These are phyloP conservation scores for Anastatus disparis DNA, from an alignment of 1,140 invertebrate genomes.

Conservation along the genomic window DNA sequence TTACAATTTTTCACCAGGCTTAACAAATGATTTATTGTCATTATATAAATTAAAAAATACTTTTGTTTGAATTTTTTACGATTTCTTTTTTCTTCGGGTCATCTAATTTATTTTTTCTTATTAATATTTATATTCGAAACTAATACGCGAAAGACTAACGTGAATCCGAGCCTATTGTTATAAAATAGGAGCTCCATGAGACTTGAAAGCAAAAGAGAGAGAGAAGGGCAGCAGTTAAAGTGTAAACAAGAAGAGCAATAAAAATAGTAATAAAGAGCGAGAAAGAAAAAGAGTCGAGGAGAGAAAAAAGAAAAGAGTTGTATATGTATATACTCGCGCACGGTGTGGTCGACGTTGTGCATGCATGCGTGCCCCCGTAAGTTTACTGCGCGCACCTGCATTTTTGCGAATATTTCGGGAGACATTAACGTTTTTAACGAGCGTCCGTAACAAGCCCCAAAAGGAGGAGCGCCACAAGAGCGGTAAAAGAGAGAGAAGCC, in stretches of 20 bases:
- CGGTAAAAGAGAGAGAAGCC: slow-evolving; percentile 26
- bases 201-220: no score
- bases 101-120: no score
- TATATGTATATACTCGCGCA: slow-evolving; percentile 15
- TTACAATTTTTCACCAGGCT: no score
- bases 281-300: slow-evolving; percentile 23
- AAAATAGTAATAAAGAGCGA: slow-evolving; percentile 41
- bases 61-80: no score
- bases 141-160: no score
- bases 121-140: no score
- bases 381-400: slow-evolving; percentile 60
- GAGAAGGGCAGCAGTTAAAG: slow-evolving; percentile 42
- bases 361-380: slow-evolving; percentile 41
- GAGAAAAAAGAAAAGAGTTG: slow-evolving; percentile 8
- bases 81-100: no score
- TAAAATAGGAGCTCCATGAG: slow-evolving; percentile 23
- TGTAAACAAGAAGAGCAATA: slow-evolving; percentile 39
- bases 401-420: slow-evolving; percentile 65
- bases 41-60: no score
- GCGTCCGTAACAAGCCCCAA: slow-evolving; percentile 59
- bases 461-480: slow-evolving; percentile 48
- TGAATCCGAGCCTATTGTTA: no score
- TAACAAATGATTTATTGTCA: no score
- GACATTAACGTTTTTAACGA: slow-evolving; percentile 65
- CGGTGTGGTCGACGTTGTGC: slow-evolving; percentile 48